Base-by-base conservation (phyloP, 1,140 invertebrate genomes). In the Drosophila jambulina region DNA sequence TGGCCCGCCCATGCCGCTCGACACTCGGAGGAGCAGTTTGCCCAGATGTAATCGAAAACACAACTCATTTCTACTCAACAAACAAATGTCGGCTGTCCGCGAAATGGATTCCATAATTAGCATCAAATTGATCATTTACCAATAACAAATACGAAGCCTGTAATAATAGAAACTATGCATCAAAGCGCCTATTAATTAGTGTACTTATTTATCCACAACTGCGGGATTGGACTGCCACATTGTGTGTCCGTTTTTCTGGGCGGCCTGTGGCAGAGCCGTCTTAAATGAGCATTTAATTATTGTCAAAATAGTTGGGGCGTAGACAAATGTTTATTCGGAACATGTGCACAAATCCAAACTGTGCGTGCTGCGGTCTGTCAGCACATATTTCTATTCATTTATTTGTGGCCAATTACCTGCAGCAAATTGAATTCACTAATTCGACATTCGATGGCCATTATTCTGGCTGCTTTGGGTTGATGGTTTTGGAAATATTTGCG, bases 61-160 rank as follows among this genome's bases (percentile, higher is more conserved):
- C 27, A 77, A 71, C 45, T 60, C 64, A 75, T 62, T 63, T 64
- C 38, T 42, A 75, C 23, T 72, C 48, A 43, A 42, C 56, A 69
- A 65, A 68, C 45, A 53, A 67, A 59, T 42, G 34, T 40, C 36
- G 38, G 49, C 53, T 69, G 56, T 49, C 29, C 38, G 58, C 45
- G 25, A 43, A 54, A 51, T 64, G 43, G 59, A 63, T 75, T 70
- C 64, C 63, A 69, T 82, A 63, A 82, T 82, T 78, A 86, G 64
- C 60, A 72, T 51, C 62, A 82, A 82, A 76, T 57, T 64, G 60
- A 81, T 81, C 57, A 81, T 59, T 48, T 46, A 65, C 64, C 78
- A 78, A 85, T 85, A 84, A 54, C 51, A 58, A 70, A 72, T 49
- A 49, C 34, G 43, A 42, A 72, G 42, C 29, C 49, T 60, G 68